Base-by-base conservation (phyloP, 1,140 invertebrate genomes). In the Drosophila pandora region DNA sequence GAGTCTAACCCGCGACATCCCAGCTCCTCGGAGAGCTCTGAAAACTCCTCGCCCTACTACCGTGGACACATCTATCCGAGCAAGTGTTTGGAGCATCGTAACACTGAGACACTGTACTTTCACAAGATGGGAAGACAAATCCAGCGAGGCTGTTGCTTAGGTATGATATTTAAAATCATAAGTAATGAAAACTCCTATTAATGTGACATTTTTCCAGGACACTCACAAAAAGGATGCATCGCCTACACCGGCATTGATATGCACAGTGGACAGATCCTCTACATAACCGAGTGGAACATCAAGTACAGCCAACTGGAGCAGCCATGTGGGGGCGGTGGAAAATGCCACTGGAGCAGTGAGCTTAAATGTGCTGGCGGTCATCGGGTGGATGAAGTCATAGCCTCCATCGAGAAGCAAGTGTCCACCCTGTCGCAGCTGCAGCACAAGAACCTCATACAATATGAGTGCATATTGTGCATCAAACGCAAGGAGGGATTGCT, bases 381-480 rank as follows among this genome's bases (percentile, higher is more conserved):
- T 78, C 85, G 87, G 3, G 89, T 91, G 8, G 90, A 91, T 34
- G 90, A 91, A 4, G 39, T 92, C 2, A 91, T 95, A 3, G 82
- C 90, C 12, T 93, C 93, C 57, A 93, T 96, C 49, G 96, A 97
- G 85, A 95, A 95, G 84, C 96, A 97, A 91, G 91, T 96, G 8
- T 93, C 94, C 74, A 93, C 94, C 53, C 89, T 97, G 4, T 92
- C 94, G 5, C 94, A 94, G 82, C 90, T 97, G 6, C 93, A 94
- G 77, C 96, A 96, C 92, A 90, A 92, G 25, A 95, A 96, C 93
- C 92, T 97, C 6, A 93, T 95, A 10, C 93, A 94, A 75, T 97
- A 96, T 92, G 92, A 96, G 50, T 95, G 95, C 74, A 94, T 96
- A 79, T 94, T 94, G 73, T 94, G 94, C 87, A 74, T 93, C 4